Conservation (phyloP, 2,797 vertebrate species). For the Galago senegalensis region DNA sequence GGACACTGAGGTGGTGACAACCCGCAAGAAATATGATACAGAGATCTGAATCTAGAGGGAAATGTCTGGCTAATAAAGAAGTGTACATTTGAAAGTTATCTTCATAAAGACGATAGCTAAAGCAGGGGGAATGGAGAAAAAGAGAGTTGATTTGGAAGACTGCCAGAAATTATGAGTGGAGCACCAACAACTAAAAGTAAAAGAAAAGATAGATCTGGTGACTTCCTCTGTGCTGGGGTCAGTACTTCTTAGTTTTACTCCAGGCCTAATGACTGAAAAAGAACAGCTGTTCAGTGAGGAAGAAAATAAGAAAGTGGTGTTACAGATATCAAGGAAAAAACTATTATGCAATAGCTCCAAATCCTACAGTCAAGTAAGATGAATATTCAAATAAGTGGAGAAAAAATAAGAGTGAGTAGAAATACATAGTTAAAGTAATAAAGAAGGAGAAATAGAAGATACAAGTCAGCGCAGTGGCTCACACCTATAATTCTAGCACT, state of each 20-base stretch:
- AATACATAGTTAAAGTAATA: conserved; percentile 38
- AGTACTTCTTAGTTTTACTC: not conserved
- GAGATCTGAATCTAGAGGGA: conserved; percentile 26
- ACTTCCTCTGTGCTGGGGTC: not conserved
- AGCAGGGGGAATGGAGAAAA: not conserved
- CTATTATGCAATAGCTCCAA: conserved; percentile 6
- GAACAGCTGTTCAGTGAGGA: not conserved
- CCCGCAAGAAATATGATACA: not conserved
- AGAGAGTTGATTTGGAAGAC: not conserved
- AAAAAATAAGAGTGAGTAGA: conserved; percentile 60
- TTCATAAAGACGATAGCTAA: conserved; percentile 40
- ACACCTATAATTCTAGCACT: too few species aligned
- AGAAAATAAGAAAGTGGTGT: conserved; percentile 40
- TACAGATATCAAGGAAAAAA: not conserved
- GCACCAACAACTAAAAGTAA: conserved; percentile 15
- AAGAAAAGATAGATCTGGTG: not conserved
- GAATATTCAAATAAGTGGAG: conserved; percentile 26
- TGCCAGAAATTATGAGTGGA: not conserved
- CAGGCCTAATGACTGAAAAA: not conserved
- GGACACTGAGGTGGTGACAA: not conserved
- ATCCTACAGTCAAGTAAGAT: conserved; percentile 31
- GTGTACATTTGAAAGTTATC: not conserved
- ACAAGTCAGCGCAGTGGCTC: not conserved
- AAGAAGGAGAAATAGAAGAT: not conserved
- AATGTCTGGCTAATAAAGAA: conserved; percentile 13